Evolutionary conservation across 2,888 invertebrate genomes (phyloP).

Genomic region (Cabera pusaria): DNA sequence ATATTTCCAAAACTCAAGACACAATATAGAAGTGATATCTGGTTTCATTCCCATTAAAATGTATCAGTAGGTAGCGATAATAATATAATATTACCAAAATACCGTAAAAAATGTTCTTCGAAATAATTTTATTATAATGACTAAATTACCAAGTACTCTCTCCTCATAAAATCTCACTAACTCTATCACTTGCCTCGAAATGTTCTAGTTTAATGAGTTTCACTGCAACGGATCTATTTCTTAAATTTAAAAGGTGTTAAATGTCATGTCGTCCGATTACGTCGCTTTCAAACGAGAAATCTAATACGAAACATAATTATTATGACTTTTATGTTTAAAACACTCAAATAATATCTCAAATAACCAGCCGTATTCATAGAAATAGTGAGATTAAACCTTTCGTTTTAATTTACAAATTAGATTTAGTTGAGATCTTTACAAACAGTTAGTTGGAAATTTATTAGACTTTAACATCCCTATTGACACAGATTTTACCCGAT

Average conservation of each 20-base stretch:
- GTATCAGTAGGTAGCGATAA: too few species aligned
- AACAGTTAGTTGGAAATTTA: too few species aligned
- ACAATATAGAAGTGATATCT: too few species aligned
- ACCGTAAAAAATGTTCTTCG: too few species aligned
- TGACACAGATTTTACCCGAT: conserved; percentile 1
- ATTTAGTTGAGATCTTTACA: neutral
- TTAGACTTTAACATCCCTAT: too few species aligned
- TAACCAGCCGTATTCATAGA: conserved; percentile 4
- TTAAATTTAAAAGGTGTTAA: conserved; percentile 41
- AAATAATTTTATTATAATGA: too few species aligned
- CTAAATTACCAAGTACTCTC: too few species aligned
- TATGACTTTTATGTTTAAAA: conserved; percentile 13
- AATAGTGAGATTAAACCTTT: conserved; percentile 3
- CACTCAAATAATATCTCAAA: conserved; percentile 6
- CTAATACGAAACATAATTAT: conserved; percentile 29
- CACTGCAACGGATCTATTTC: conserved; percentile 18
- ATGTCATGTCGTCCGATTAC: conserved; percentile 39
- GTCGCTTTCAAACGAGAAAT: conserved; percentile 23
- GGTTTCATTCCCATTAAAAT: too few species aligned
- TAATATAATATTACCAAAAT: too few species aligned
- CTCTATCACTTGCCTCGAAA: too few species aligned
- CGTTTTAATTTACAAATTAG: conserved; percentile 7
- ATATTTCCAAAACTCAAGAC: too few species aligned
- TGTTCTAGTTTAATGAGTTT: conserved; percentile 13
- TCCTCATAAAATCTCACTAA: too few species aligned